A percentile compares a stretch with the other conserved stretches of the same genome.
phyloP scores from a whole-genome alignment of 2,888 invertebrate genomes.

The Andricus curvator region DNA sequence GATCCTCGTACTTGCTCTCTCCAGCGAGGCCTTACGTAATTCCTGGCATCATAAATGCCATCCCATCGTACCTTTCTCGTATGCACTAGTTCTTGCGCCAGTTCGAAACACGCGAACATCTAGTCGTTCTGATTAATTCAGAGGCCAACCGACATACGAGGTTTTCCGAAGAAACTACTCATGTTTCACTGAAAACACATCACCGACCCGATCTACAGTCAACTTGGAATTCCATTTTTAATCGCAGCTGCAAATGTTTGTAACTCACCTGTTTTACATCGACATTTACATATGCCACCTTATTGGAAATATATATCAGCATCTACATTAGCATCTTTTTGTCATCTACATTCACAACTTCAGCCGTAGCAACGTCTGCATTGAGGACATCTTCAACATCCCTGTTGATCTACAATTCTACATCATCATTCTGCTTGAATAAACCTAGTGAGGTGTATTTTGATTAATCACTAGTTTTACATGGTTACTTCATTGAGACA shows the following conservation, averaged over 20 bases:
- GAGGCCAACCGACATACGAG: neutral
- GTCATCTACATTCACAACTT: neutral
- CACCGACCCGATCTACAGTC: neutral
- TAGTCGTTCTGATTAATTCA: slow-evolving; percentile 5
- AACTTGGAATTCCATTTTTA: neutral
- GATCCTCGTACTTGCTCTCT: slow-evolving; percentile 43
- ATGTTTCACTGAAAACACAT: neutral
- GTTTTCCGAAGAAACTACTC: neutral
- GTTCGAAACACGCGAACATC: neutral
- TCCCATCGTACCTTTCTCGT: slow-evolving; percentile 2
- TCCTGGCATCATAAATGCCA: slow-evolving; percentile 45
- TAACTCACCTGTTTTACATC: neutral
- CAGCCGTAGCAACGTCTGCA: neutral
- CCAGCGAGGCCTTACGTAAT: slow-evolving; percentile 48
- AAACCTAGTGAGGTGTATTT: too few relatives aligned
- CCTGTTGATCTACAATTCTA: too few relatives aligned
- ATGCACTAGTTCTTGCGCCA: slow-evolving; percentile 3
- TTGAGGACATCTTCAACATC: neutral
- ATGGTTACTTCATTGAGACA: too few relatives aligned
- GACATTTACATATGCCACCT: neutral
- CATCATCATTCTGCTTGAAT: too few relatives aligned
- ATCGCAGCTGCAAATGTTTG: neutral
- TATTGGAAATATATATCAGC: neutral
- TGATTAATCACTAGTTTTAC: too few relatives aligned
- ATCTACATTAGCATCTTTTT: neutral